Percentiles rank a stretch among this genome's conserved stretches.
Evolutionary conservation across 2,888 invertebrate genomes (phyloP).

Genomic region (Neoitamus cyanurus): DNA sequence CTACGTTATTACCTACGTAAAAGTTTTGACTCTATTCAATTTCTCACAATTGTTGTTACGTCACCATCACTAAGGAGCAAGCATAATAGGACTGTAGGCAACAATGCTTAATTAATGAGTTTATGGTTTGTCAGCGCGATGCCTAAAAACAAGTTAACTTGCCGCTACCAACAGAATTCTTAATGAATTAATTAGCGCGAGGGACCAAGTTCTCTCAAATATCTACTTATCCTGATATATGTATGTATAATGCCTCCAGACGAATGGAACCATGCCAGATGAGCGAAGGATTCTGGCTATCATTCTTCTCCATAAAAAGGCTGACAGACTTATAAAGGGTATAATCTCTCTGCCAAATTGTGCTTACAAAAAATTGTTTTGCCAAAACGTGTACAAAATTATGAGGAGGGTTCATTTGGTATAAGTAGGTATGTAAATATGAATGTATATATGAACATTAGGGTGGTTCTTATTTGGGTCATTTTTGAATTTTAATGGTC

Average conservation of each 20-base stretch:
- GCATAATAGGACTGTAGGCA: not conserved
- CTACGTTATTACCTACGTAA: not conserved
- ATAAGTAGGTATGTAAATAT: not conserved
- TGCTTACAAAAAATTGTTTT: not conserved
- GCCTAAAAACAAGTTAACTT: not conserved
- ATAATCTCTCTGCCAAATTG: not conserved
- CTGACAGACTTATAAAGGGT: not conserved
- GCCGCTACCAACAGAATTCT: not conserved
- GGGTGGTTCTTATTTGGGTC: too few relatives aligned
- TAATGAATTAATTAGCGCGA: not conserved
- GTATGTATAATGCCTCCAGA: not conserved
- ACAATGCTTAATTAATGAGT: slow-evolving; percentile 1
- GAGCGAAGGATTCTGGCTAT: not conserved
- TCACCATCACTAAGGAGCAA: not conserved
- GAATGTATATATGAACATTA: too few relatives aligned
- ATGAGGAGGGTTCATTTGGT: not conserved
- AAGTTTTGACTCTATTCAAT: not conserved
- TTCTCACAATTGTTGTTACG: not conserved
- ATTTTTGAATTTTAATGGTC: too few relatives aligned
- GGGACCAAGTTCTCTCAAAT: not conserved
- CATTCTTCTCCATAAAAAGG: not conserved
- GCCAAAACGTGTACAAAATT: not conserved
- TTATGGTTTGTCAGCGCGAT: not conserved
- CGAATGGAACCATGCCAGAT: not conserved
- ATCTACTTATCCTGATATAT: not conserved